These are phyloP conservation scores for Echiichthys vipera DNA, from an alignment of 2,797 vertebrate species.

Conservation along the genomic window DNA sequence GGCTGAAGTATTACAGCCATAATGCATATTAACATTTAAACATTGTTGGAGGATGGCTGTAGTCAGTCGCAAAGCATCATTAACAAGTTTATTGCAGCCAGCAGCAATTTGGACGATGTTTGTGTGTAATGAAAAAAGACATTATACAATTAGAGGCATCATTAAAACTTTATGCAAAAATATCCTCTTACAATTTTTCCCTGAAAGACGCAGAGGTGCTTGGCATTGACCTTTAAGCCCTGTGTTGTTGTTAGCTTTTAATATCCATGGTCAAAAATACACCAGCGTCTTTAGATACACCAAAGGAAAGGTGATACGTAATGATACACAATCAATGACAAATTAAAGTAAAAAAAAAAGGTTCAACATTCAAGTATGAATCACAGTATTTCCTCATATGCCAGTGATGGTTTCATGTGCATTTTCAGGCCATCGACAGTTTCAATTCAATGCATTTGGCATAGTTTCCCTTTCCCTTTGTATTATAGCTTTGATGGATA, in stretches of 20 bases:
- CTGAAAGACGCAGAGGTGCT: neutral
- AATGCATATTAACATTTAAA: neutral
- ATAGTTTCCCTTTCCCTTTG: neutral
- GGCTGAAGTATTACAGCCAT: too few relatives aligned
- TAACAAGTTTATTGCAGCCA: neutral
- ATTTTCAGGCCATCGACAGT: neutral
- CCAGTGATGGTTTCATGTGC: neutral
- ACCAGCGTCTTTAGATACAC: neutral
- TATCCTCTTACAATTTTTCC: neutral
- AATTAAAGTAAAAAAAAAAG: neutral
- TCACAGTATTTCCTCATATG: neutral
- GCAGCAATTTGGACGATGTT: neutral
- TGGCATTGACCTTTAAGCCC: neutral
- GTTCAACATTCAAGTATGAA: constrained; percentile 1
- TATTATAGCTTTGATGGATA: neutral
- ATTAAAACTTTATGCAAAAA: constrained; percentile 19
- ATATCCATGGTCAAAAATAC: neutral
- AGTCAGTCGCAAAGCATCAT: neutral
- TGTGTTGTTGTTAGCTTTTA: neutral
- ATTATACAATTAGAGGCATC: too few relatives aligned
- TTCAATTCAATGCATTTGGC: constrained; percentile 12
- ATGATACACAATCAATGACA: neutral
- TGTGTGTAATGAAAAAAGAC: neutral
- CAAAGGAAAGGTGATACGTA: neutral
- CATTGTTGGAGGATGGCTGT: too few relatives aligned